phyloP scores from a whole-genome alignment of 2,888 invertebrate genomes.

The Lasioglossum morio region DNA sequence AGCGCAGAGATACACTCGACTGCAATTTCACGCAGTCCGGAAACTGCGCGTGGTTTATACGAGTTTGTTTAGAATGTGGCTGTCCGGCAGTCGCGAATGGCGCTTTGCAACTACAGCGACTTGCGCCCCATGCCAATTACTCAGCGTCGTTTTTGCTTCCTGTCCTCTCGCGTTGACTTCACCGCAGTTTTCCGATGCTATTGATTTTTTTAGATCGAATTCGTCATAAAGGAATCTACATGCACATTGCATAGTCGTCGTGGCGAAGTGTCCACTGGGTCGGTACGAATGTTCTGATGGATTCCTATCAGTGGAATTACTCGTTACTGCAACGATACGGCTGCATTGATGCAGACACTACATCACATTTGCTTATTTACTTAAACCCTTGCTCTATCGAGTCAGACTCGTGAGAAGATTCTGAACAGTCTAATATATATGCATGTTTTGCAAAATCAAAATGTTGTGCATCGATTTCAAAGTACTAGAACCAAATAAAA shows the following conservation, averaged over 20 bases:
- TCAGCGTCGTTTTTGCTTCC: constrained; percentile 48
- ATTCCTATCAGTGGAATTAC: neutral
- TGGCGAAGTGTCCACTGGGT: neutral
- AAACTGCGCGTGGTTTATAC: constrained; percentile 68
- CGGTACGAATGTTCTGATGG: neutral
- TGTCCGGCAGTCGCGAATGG: constrained; percentile 38
- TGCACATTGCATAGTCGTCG: neutral
- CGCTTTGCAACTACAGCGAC: constrained; percentile 56
- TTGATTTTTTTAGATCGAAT: constrained; percentile 7
- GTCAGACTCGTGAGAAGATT: too few species aligned
- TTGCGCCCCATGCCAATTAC: constrained; percentile 60
- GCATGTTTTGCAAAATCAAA: too few species aligned
- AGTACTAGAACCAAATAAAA: too few species aligned
- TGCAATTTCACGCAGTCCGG: constrained; percentile 67
- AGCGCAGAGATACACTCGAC: constrained; percentile 9
- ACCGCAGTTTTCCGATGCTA: neutral
- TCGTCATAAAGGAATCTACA: neutral
- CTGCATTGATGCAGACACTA: too few species aligned
- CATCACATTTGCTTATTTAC: too few species aligned
- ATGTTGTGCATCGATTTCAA: too few species aligned
- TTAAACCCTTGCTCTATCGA: too few species aligned
- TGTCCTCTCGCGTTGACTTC: constrained; percentile 24
- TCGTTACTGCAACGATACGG: too few species aligned
- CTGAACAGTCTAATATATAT: too few species aligned
- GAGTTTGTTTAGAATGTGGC: constrained; percentile 68